Conservation (phyloP, 2,888 invertebrate species). For the Perdita meconis region DNA sequence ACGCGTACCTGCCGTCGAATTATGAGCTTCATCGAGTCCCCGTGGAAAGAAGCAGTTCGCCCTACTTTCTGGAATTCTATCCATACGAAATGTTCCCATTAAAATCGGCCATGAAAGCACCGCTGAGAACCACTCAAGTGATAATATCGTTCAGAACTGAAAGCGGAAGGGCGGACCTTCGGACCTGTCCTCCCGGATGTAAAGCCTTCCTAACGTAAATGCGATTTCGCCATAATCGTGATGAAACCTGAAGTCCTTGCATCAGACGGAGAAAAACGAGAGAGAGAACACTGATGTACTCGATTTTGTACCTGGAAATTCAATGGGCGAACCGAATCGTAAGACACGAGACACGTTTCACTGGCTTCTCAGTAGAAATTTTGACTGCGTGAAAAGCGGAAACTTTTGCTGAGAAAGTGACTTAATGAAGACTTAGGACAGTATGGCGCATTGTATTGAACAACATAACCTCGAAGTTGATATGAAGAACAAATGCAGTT, state of each 20-base stretch:
- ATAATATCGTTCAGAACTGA: constrained; percentile 31
- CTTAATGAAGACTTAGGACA: too few species aligned
- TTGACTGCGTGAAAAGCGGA: not conserved
- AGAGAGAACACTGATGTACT: not conserved
- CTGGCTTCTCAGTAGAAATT: not conserved
- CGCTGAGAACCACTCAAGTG: constrained; percentile 33
- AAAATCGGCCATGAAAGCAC: constrained; percentile 36
- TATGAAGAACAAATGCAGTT: too few species aligned
- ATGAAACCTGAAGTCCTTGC: not conserved
- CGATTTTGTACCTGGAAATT: not conserved
- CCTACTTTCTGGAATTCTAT: constrained; percentile 37
- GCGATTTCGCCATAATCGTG: constrained; percentile 30
- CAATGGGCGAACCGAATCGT: not conserved
- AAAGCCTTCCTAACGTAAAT: constrained; percentile 24
- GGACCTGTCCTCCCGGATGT: constrained; percentile 12
- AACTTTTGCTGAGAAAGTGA: too few species aligned
- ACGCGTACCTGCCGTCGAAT: constrained; percentile 37
- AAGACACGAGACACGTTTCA: not conserved
- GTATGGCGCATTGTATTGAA: too few species aligned
- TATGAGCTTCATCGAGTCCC: constrained; percentile 43
- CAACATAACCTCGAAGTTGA: too few species aligned
- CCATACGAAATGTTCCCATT: constrained; percentile 37
- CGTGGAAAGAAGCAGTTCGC: constrained; percentile 27
- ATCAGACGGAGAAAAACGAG: not conserved
- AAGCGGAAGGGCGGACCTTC: constrained; percentile 6